A percentile compares a stretch with the other conserved stretches of the same genome.
Conservation (phyloP, 2,113 vertebrate species). For the Oreocharis arfaki region DNA sequence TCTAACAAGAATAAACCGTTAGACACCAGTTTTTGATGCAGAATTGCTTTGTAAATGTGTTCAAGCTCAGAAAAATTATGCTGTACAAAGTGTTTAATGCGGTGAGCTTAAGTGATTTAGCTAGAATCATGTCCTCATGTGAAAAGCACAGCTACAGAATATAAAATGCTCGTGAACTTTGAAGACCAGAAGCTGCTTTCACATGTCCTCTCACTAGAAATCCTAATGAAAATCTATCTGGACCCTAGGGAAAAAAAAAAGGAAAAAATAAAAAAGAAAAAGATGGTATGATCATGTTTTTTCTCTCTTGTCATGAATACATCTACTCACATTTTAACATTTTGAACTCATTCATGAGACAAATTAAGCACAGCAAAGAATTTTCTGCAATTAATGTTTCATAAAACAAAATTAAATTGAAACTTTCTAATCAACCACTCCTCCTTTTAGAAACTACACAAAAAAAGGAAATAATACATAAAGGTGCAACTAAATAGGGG, state of each 20-base stretch:
- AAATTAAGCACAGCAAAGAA: not conserved
- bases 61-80: not conserved
- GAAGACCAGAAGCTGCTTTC: not conserved
- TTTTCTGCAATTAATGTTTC: not conserved
- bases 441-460: not conserved
- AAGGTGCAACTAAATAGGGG: not conserved
- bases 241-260: not conserved
- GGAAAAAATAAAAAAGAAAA: not conserved
- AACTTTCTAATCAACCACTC: not conserved
- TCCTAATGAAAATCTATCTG: not conserved
- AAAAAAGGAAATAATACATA: not conserved
- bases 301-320: not conserved
- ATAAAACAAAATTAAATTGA: not conserved
- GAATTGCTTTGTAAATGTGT: not conserved
- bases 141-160: not conserved
- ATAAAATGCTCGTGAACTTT: not conserved
- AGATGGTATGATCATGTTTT: not conserved
- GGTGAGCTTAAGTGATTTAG: not conserved
- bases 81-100: accelerated
- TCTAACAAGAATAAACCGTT: not conserved
- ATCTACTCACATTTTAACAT: not conserved
- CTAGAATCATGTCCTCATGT: not conserved
- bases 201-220: not conserved
- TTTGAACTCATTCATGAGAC: not conserved
- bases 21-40: not conserved